Evolutionary conservation across 2,888 invertebrate genomes (phyloP).

Genomic region (Acronicta psi): DNA sequence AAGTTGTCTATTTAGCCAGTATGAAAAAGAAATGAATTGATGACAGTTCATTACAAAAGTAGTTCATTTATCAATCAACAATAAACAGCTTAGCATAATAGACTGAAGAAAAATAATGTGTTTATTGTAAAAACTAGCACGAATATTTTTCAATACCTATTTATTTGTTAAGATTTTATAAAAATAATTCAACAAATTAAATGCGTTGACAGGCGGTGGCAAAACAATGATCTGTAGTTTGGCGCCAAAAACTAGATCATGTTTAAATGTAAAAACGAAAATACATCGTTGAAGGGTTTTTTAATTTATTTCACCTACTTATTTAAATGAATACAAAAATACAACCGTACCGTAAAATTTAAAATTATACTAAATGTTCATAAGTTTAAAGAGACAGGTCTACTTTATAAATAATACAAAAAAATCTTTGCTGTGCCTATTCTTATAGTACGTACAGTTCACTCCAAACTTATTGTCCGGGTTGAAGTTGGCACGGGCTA

Average conservation of each 20-base stretch:
- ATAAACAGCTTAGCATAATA: conserved; percentile 19
- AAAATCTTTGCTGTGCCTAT: no score
- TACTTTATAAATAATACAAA: no score
- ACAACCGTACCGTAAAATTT: no score
- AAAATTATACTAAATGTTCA: no score
- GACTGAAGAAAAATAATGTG: conserved; percentile 36
- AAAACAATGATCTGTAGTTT: conserved; percentile 7
- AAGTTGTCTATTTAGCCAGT: background rate
- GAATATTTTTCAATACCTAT: conserved; percentile 21
- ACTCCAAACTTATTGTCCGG: no score
- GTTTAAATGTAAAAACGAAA: background rate
- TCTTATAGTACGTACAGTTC: no score
- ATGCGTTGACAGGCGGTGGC: conserved; percentile 27
- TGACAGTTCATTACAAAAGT: conserved; percentile 38
- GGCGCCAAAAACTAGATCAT: conserved; percentile 4
- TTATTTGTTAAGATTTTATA: conserved; percentile 13
- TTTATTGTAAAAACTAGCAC: conserved; percentile 28
- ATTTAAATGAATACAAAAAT: no score
- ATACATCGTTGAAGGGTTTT: background rate
- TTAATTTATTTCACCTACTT: no score
- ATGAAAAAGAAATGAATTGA: conserved; percentile 18
- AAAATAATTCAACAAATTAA: conserved; percentile 15
- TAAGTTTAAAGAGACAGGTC: no score
- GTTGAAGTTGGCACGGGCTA: no score
- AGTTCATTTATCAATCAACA: conserved; percentile 46